Percentiles rank a stretch among this genome's conserved stretches.
These are phyloP conservation scores for Cotesia chilonis DNA, from an alignment of 1,140 invertebrate genomes.

Conservation along the genomic window DNA sequence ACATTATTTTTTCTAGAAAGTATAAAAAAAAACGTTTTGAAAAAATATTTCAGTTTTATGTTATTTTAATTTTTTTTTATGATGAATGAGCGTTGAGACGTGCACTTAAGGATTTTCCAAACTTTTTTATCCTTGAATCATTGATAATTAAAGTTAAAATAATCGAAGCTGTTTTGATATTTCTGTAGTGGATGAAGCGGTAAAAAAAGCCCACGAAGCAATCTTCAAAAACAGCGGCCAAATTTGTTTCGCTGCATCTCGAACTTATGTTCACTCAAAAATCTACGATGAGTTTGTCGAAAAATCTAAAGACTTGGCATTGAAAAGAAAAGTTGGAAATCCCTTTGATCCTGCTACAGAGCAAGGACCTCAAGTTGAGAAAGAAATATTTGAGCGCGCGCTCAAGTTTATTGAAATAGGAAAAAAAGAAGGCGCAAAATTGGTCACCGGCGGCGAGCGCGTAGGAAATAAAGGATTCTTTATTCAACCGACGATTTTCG, in stretches of 20 bases:
- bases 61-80: too few species aligned
- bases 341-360: constrained; percentile 70
- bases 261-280: constrained; percentile 74
- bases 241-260: constrained; percentile 75
- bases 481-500: constrained; percentile 80
- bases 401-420: constrained; percentile 75
- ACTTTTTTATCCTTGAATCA: too few species aligned
- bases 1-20: not conserved
- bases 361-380: constrained; percentile 66
- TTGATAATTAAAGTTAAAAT: too few species aligned
- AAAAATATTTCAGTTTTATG: not conserved
- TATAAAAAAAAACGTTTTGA: not conserved
- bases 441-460: constrained; percentile 75
- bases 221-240: constrained; percentile 77
- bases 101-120: too few species aligned
- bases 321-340: constrained; percentile 70
- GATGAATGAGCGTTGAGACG: too few species aligned
- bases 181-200: constrained; percentile 70
- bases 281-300: constrained; percentile 78
- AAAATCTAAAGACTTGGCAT: constrained; percentile 65
- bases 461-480: not conserved
- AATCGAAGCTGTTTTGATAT: constrained; percentile 12
- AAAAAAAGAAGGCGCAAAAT: constrained; percentile 77
- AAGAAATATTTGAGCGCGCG: constrained; percentile 64
- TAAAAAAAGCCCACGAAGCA: constrained; percentile 68